A percentile compares a stretch with the other conserved stretches of the same genome.
phyloP scores from a whole-genome alignment of 2,797 vertebrate genomes.

The Chloroceryle amazona region DNA sequence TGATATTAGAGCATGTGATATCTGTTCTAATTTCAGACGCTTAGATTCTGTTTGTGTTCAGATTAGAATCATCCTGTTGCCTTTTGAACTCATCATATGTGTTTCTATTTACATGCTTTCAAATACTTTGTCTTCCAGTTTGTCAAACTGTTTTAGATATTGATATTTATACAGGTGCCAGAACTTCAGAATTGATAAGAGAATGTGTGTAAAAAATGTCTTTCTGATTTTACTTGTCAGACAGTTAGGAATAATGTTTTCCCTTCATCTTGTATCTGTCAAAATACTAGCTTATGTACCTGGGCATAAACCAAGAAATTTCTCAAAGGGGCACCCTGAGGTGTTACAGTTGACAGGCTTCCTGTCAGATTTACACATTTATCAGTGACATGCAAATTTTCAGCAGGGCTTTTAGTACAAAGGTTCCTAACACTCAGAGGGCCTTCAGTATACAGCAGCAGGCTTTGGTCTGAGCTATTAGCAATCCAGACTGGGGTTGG shows the following conservation, averaged over 20 bases:
- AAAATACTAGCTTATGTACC: background rate
- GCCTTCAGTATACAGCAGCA: background rate
- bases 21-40: background rate
- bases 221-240: background rate
- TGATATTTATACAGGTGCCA: background rate
- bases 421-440: background rate
- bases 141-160: background rate
- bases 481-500: background rate
- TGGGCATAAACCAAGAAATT: background rate
- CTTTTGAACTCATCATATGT: constrained; percentile 12
- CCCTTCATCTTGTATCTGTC: background rate
- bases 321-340: background rate
- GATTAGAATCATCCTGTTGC: constrained; percentile 52
- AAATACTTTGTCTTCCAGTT: background rate
- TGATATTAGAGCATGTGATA: background rate
- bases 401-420: fast-evolving
- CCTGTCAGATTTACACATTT: background rate
- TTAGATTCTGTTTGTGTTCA: constrained; percentile 37
- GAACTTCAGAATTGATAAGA: background rate
- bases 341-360: background rate
- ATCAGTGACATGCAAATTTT: background rate
- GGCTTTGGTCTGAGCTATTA: background rate
- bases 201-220: background rate
- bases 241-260: background rate
- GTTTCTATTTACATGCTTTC: constrained; percentile 19